Base-by-base conservation (phyloP, 2,888 invertebrate genomes). In the Endomychus coccineus region DNA sequence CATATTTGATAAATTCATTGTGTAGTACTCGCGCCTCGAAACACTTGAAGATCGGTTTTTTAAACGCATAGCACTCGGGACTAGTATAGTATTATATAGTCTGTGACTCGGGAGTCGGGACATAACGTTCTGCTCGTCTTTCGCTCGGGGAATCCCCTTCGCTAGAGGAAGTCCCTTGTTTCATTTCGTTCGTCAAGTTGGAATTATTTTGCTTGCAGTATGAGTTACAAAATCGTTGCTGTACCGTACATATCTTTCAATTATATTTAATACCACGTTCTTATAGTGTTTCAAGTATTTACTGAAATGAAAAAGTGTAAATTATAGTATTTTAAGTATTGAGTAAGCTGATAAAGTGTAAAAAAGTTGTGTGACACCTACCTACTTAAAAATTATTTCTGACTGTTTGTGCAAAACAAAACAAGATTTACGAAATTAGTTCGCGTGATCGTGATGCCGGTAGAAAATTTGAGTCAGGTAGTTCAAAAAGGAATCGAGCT, bases 381-480 rank as follows among this genome's bases (percentile, higher is more conserved):
- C 6, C 4, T 27, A 27, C 13, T 27, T 27, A 12, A 27, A 27
- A 27, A 27, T 27, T 27, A 27, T 27, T 31, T 31, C 13, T 31
- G 31, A 31, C 21, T 19, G 31, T 31, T 31, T 31, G 31, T 31
- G 31, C 31, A 6, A 31, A 31, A 31, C 6, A 19, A 31, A 36
- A 36, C 25, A 36, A 36, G n/a, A 36, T 36, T 35, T 35, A 16
- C 14, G 35, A 35, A 28, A 35, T 35, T 4, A 35, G 35, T 35
- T 35, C 35, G 28, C 35, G 28, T 28, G 35, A 35, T 35, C 28
- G n/a, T 35, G 35, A 35, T 34, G 34, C 27, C 16, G 34, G 16
- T 27, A 27, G 34, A 27, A 35, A 35, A 28, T 35, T 36, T 36
- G 36, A 36, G 30, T 36, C 36, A 9, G 25, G 36, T 36, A 36